Evolutionary conservation across 2,797 vertebrate genomes (phyloP).

Genomic region (Siniperca scherzeri): DNA sequence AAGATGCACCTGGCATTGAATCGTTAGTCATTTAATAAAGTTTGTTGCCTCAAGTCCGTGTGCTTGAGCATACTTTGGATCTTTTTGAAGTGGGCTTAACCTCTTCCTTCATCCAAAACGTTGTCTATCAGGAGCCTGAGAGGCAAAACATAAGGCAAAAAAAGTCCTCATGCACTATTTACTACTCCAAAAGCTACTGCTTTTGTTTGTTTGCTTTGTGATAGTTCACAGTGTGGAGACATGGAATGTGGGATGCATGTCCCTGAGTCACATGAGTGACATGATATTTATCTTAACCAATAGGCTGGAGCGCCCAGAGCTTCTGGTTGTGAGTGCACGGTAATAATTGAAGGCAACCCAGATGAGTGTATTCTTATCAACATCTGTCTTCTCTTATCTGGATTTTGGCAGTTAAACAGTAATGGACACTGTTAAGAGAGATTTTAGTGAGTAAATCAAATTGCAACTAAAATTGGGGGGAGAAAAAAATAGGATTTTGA

Average conservation of each 20-base stretch:
- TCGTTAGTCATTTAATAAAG: too few relatives aligned
- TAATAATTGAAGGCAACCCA: background rate
- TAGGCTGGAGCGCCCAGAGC: background rate
- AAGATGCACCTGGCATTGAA: too few relatives aligned
- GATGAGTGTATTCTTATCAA: background rate
- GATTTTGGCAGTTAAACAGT: background rate
- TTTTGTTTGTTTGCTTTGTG: background rate
- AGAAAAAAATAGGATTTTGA: slow-evolving; percentile 26
- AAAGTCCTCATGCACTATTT: background rate
- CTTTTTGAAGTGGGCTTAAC: too few relatives aligned
- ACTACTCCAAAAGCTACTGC: too few relatives aligned
- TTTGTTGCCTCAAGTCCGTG: too few relatives aligned
- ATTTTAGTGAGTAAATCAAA: background rate
- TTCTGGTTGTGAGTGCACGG: background rate
- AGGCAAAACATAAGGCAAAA: background rate
- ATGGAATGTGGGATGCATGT: background rate
- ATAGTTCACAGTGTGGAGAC: background rate
- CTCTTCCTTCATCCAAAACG: background rate
- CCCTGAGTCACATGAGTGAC: too few relatives aligned
- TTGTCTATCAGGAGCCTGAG: background rate
- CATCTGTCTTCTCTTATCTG: background rate
- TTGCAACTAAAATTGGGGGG: background rate
- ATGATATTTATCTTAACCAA: background rate
- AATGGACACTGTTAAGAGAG: background rate
- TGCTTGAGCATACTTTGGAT: too few relatives aligned